Base-by-base conservation (phyloP, 2,113 vertebrate genomes). In the Seriola rivoliana region DNA sequence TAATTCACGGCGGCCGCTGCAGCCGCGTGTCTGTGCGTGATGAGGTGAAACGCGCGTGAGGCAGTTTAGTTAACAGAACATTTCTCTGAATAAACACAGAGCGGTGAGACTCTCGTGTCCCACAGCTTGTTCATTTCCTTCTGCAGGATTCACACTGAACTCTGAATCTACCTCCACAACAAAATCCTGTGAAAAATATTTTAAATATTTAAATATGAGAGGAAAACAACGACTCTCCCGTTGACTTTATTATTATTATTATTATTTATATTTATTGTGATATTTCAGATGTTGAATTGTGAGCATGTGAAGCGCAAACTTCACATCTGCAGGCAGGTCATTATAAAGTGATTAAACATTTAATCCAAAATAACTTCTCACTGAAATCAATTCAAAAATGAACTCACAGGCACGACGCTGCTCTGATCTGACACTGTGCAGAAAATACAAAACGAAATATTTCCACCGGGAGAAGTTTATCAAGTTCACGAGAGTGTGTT, bases 1-100 rank as follows among this genome's bases (percentile, higher is more conserved):
- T 93, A 86, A 92, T 92, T 93, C 77, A 94, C 42, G 11, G 13
- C 34, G n/a, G 38, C 64, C 55, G 78, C 64, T 80, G 67, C 73
- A 68, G 44, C 63, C 36, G 8, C 23, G 25, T 29, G 63, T 46
- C 50, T 77, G 48, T 58, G 78, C 86, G 78, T 58, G 82, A 79
- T 12, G 78, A 78, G 55, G 42, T 50, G 46, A 78, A 36, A 58
- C 1, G 64, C 65, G 3, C 70, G 36, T 2, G 69, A 36, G 13
- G 70, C 69, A 16, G 42, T 50, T 42, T 52, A 29, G 62, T 50
- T 32, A 71, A 67, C 75, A 32, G 69, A 77, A 63, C 46, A 32
- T 72, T 74, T 77, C 38, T 82, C 21, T 78, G 75, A 59, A 62
- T 71, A 88, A 85, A 86, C 52, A 71, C 34, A 23, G 54, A 23